Evolutionary conservation across 2,888 invertebrate genomes (phyloP).

Genomic region (Orthosia gothica): DNA sequence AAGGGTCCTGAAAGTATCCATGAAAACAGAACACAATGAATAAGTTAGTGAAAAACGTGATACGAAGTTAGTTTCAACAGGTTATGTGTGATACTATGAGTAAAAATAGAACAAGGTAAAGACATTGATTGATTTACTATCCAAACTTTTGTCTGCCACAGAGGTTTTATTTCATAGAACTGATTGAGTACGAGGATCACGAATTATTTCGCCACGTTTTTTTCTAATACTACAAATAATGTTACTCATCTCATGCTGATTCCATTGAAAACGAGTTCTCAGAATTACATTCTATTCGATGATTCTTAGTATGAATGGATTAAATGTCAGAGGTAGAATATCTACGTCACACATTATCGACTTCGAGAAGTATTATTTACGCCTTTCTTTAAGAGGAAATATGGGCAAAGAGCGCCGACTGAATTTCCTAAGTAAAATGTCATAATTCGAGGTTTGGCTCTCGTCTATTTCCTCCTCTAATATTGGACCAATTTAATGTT

Average conservation of each 20-base stretch:
- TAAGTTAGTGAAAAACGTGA: constrained; percentile 2
- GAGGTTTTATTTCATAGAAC: constrained; percentile 5
- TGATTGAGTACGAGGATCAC: not conserved
- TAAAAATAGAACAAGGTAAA: constrained; percentile 22
- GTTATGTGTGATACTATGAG: not conserved
- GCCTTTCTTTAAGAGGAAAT: too few relatives aligned
- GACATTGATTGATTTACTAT: constrained; percentile 13
- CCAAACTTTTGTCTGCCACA: constrained; percentile 8
- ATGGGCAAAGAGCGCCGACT: too few relatives aligned
- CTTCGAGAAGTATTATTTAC: constrained; percentile 19
- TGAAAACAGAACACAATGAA: constrained; percentile 4
- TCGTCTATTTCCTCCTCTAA: too few relatives aligned
- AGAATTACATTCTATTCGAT: constrained; percentile 63
- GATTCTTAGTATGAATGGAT: constrained; percentile 56
- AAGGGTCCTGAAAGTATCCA: not conserved
- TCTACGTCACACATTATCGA: constrained; percentile 3
- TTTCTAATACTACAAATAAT: constrained; percentile 11
- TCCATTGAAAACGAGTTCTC: constrained; percentile 60
- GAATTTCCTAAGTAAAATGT: too few relatives aligned
- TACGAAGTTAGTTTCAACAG: not conserved
- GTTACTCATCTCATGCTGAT: constrained; percentile 54
- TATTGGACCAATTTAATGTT: too few relatives aligned
- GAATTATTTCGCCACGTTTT: constrained; percentile 46
- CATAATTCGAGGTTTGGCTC: too few relatives aligned
- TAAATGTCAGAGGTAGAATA: constrained; percentile 54